Conservation (phyloP, 2,113 vertebrate species). For the Eira barbara region DNA sequence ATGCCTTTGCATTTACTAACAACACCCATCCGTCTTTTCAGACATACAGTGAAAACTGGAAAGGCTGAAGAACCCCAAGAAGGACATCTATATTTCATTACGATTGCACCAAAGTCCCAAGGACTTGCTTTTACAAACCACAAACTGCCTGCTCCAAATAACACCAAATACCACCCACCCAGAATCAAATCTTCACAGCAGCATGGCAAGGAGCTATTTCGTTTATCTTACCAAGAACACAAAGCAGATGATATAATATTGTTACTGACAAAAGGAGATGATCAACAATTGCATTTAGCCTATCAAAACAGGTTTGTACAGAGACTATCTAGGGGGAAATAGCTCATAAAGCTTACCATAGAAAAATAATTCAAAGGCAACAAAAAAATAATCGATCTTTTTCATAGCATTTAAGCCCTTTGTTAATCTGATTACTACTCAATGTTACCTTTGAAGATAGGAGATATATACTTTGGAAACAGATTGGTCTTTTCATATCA, state of each 20-base stretch:
- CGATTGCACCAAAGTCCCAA: neutral
- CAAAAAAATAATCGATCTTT: neutral
- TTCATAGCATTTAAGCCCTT: neutral
- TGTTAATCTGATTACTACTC: neutral
- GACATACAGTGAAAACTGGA: conserved; percentile 40
- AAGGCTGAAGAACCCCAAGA: neutral
- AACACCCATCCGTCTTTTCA: neutral
- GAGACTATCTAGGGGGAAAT: neutral
- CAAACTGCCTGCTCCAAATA: neutral
- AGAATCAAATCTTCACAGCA: neutral
- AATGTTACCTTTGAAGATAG: neutral
- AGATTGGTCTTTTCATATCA: neutral
- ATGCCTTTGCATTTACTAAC: conserved; percentile 40
- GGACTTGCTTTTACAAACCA: neutral
- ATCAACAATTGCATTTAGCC: neutral
- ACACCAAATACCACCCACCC: neutral
- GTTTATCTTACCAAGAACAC: neutral
- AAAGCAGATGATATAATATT: neutral
- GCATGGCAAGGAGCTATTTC: neutral
- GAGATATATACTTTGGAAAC: neutral
- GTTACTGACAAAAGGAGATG: neutral
- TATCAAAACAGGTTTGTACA: neutral
- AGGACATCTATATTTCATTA: conserved; percentile 41
- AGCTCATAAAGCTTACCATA: neutral
- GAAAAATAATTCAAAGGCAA: neutral